phyloP scores from a whole-genome alignment of 2,113 vertebrate genomes.

The Polypterus bichir region DNA sequence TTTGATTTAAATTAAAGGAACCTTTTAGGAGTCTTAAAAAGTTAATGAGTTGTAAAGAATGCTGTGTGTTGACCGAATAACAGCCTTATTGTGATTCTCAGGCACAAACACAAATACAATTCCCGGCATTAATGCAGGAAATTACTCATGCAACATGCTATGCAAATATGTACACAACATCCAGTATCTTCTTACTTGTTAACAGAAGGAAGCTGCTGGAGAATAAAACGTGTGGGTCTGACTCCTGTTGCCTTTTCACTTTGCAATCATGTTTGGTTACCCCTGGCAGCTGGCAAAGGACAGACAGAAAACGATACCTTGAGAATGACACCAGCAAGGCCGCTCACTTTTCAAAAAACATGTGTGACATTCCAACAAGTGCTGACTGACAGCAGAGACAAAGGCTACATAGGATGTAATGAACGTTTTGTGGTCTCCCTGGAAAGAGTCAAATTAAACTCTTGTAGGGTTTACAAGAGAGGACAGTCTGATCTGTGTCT shows the following conservation, averaged over 20 bases:
- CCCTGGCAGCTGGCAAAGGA: not conserved
- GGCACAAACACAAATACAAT: no score
- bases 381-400: slow-evolving; percentile 4
- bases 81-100: no score
- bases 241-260: no score
- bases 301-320: slow-evolving; percentile 1
- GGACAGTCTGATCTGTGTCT: no score
- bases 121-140: no score
- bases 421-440: not conserved
- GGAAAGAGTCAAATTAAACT: slow-evolving; percentile 1
- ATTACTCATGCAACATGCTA: no score
- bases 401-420: not conserved
- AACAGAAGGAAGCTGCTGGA: no score
- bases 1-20: not conserved
- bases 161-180: no score
- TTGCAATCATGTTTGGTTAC: no score
- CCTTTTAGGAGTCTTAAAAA: not conserved
- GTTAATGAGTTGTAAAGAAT: not conserved
- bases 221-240: no score
- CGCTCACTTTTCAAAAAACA: slow-evolving; percentile 2
- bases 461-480: not conserved
- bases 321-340: not conserved
- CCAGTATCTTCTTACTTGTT: no score
- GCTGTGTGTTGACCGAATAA: not conserved
- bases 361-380: not conserved